Evolutionary conservation across 2,888 invertebrate genomes (phyloP).

Genomic region (Lasioglossum pauxillum): DNA sequence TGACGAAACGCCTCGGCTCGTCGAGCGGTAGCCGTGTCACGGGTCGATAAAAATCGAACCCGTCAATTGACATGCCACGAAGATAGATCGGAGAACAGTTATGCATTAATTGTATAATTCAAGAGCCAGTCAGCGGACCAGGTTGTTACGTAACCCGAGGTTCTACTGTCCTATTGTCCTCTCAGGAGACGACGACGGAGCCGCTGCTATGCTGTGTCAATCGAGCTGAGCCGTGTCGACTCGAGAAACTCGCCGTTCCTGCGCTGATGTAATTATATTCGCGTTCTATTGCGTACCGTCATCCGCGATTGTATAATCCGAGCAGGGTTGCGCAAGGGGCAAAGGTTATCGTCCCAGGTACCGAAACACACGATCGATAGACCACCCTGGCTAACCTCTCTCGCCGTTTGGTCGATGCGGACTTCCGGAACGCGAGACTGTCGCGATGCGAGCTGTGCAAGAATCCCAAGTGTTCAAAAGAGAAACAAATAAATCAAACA

Average conservation of each 20-base stretch:
- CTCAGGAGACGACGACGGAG: constrained; percentile 30
- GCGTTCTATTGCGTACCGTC: constrained; percentile 46
- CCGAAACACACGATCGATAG: constrained; percentile 48
- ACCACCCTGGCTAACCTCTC: constrained; percentile 13
- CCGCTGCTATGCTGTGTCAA: constrained; percentile 32
- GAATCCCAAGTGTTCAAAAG: no score
- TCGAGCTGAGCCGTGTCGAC: constrained; percentile 33
- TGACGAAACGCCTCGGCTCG: constrained; percentile 1
- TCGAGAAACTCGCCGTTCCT: constrained; percentile 36
- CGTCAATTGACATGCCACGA: constrained; percentile 50
- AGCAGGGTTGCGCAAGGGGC: constrained; percentile 39
- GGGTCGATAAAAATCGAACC: constrained; percentile 42
- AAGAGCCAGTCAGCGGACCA: constrained; percentile 20
- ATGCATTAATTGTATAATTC: constrained; percentile 65
- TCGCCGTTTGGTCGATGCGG: constrained; percentile 54
- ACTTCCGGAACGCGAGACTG: constrained; percentile 11
- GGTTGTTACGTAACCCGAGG: constrained; percentile 55
- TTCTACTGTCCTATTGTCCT: constrained; percentile 61
- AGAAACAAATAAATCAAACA: no score
- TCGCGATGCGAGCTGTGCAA: background rate
- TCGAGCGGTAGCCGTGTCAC: constrained; percentile 49
- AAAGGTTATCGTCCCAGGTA: constrained; percentile 60
- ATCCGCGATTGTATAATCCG: constrained; percentile 40
- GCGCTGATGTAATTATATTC: constrained; percentile 50
- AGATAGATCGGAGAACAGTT: constrained; percentile 52